phyloP scores from a whole-genome alignment of 2,888 invertebrate species.

The Eilema sororculum region DNA sequence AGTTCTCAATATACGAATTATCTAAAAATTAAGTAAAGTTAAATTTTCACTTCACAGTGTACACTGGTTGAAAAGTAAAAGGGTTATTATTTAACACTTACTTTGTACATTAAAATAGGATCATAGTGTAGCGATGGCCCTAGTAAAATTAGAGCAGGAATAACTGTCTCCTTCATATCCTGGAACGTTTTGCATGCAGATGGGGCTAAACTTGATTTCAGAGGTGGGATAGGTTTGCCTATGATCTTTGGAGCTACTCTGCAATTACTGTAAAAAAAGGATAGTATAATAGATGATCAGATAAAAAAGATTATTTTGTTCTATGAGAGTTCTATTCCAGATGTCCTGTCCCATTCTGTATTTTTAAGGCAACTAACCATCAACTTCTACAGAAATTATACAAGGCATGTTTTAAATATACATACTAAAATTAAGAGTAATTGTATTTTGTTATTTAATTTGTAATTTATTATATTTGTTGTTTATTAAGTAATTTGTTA shows the following conservation, averaged over 20 bases:
- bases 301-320: no score
- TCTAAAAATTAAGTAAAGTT: slow-evolving; percentile 56
- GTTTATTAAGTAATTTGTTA: no score
- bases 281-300: neutral
- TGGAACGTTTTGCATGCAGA: slow-evolving; percentile 89
- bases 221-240: slow-evolving; percentile 84
- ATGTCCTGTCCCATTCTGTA: no score
- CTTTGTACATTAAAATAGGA: slow-evolving; percentile 96
- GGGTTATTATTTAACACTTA: slow-evolving; percentile 54
- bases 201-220: slow-evolving; percentile 88
- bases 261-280: slow-evolving; percentile 87
- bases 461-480: no score
- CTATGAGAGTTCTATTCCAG: no score
- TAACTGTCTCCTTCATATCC: slow-evolving; percentile 91
- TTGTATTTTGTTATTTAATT: no score
- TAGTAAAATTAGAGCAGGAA: slow-evolving; percentile 94
- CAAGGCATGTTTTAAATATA: no score
- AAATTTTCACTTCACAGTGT: neutral
- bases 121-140: slow-evolving; percentile 96
- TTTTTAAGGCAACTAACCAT: no score
- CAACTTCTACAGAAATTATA: no score
- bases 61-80: neutral
- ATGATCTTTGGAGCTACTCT: slow-evolving; percentile 91
- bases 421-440: no score
- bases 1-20: slow-evolving; percentile 79